Evolutionary conservation across 2,888 invertebrate species (phyloP).

Genomic region (Cactoblastis cactorum): DNA sequence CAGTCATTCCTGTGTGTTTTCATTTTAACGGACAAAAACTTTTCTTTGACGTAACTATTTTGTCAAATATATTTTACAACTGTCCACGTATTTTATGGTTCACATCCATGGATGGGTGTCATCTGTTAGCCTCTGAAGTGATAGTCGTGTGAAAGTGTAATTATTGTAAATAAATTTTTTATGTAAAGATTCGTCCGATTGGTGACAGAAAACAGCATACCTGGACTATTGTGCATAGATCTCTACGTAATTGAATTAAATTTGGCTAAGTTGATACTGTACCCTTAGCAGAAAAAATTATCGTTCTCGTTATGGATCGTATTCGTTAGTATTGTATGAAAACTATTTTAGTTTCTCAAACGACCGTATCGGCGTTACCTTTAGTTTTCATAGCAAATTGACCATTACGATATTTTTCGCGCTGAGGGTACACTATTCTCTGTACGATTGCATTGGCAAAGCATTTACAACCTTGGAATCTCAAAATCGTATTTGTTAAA

Average conservation of each 20-base stretch:
- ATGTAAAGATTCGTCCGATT: constrained; percentile 59
- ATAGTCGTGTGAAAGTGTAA: constrained; percentile 50
- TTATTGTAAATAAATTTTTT: constrained; percentile 72
- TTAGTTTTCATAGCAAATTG: no score
- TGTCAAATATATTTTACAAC: background rate
- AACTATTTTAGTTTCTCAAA: no score
- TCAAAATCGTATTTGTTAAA: constrained; percentile 49
- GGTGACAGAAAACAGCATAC: constrained; percentile 21
- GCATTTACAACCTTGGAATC: constrained; percentile 63
- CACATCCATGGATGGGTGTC: background rate
- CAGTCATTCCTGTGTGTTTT: background rate
- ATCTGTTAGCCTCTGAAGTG: constrained; percentile 5
- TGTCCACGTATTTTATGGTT: background rate
- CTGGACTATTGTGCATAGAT: background rate
- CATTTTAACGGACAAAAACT: background rate
- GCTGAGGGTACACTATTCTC: background rate
- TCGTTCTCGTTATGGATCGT: no score
- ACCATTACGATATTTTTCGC: no score
- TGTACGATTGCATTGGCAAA: constrained; percentile 42
- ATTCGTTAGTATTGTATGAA: no score
- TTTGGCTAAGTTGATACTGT: background rate
- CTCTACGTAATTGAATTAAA: background rate
- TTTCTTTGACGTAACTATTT: background rate
- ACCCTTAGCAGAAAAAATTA: no score
- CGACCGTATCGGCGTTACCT: no score